These are phyloP conservation scores for Philypnodon macrostomus DNA, from an alignment of 2,797 vertebrate genomes.

Conservation along the genomic window DNA sequence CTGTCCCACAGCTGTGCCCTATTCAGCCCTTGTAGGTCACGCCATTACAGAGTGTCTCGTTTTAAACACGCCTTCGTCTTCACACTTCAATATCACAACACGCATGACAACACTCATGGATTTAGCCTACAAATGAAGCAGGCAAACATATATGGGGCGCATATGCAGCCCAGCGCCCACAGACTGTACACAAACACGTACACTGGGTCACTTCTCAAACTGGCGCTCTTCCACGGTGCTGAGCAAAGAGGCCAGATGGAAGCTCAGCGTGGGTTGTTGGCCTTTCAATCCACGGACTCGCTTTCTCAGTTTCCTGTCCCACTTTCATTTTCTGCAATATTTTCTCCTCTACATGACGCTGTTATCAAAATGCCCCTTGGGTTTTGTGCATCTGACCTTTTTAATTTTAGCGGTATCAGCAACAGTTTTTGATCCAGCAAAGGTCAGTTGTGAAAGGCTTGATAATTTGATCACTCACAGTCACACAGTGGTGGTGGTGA, in stretches of 20 bases:
- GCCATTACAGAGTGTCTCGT: slow-evolving; percentile 30
- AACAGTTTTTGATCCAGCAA: not conserved
- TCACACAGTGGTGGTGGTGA: too few relatives aligned
- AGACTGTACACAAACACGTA: slow-evolving; percentile 44
- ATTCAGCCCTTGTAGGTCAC: slow-evolving; percentile 37
- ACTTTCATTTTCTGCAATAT: slow-evolving; percentile 13
- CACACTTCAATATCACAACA: not conserved
- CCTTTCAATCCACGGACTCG: slow-evolving; percentile 68
- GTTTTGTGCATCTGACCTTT: not conserved
- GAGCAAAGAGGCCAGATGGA: slow-evolving; percentile 72
- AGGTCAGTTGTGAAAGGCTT: not conserved
- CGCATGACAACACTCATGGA: slow-evolving; percentile 5
- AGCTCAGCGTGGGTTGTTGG: slow-evolving; percentile 69
- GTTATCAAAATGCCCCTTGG: not conserved
- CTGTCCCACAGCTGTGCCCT: slow-evolving; percentile 36
- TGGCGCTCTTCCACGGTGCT: slow-evolving; percentile 36
- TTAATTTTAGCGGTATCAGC: not conserved
- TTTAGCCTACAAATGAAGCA: slow-evolving; percentile 4
- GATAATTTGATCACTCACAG: too few relatives aligned
- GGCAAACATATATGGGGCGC: slow-evolving; percentile 18
- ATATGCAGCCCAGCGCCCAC: slow-evolving; percentile 21
- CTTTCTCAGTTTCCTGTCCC: slow-evolving; percentile 50
- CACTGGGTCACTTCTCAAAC: slow-evolving; percentile 37
- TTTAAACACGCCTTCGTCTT: too few relatives aligned
- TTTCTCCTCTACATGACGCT: not conserved